Evolutionary conservation across 2,888 invertebrate genomes (phyloP), one percentile per base, ranked within the genome.

Genomic region (Capitulum mitella): DNA sequence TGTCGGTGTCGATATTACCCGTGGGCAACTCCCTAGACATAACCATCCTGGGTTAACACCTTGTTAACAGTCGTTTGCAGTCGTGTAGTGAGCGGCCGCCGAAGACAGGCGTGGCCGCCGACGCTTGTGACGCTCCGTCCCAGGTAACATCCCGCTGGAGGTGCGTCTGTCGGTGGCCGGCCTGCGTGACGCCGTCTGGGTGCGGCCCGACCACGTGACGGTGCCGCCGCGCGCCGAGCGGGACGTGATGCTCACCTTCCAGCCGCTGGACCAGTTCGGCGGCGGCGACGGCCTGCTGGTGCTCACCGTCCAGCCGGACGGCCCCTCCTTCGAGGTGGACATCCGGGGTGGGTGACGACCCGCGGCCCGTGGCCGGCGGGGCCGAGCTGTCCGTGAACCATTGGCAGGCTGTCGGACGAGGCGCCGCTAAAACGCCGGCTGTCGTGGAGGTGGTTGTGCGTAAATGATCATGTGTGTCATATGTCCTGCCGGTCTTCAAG

Each of bases 131-230:
- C 51, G 12, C 3, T 14, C 3, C n/a, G 3, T 8, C n/a, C 0
- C 61, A 61, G 70, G 70, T 12, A 70, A 70, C 70, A 70, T 70
- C 37, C 16, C 70, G 34, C 70, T 70, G 37, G 70, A 70, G 70
- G 16, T 70, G 70, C 70, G 37, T 19, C 37, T 70, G 70, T 22
- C 70, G 37, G 70, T 70, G 70, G 8, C 34, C 22, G 70, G 70
- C 37, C 70, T 70, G 70, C 70, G 70, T 6, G 70, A 70, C 70
- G 3, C 70, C 5, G 70, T 70, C 22, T 70, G 70, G 70, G 70
- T 70, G 37, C 70, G 70, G 70, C 70, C 70, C 1, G 70, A 70
- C 37, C 70, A 16, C 70, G 70, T 70, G 37, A 70, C 70, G 34
- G 70, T 70, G 70, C 70, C 70, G 22, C 70, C 70, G 22, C 70